phyloP scores from a whole-genome alignment of 2,113 vertebrate species.

The Hyla sarda region DNA sequence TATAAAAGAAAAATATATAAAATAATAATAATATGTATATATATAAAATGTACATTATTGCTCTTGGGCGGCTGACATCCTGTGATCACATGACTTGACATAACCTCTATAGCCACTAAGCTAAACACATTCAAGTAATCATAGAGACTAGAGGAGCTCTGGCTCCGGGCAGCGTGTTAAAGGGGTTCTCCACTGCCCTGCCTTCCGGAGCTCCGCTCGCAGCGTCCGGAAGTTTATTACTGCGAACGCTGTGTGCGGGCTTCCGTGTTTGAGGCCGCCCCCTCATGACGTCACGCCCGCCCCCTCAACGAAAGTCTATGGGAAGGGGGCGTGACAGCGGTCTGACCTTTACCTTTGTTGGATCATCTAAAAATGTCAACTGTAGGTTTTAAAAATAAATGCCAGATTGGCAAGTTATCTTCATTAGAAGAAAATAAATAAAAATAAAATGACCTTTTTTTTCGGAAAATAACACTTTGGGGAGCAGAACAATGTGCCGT shows the following conservation, averaged over 20 bases:
- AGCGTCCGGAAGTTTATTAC: too few relatives aligned
- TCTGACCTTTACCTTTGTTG: not conserved
- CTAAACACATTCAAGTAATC: not conserved
- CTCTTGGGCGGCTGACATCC: not conserved
- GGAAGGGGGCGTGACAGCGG: too few relatives aligned
- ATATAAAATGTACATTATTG: not conserved
- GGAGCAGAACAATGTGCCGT: slow-evolving; percentile 45
- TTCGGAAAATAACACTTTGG: slow-evolving; percentile 21
- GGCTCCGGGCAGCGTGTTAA: not conserved
- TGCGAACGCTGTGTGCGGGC: too few relatives aligned
- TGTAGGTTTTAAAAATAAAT: slow-evolving; percentile 19
- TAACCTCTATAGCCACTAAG: not conserved
- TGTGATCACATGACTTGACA: not conserved
- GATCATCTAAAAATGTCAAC: not conserved
- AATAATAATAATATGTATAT: too few relatives aligned
- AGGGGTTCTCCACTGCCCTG: too few relatives aligned
- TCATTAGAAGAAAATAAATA: not conserved
- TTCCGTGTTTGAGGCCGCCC: too few relatives aligned
- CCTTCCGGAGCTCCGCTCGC: too few relatives aligned
- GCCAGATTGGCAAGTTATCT: not conserved
- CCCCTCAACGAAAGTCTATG: too few relatives aligned
- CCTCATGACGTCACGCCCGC: too few relatives aligned
- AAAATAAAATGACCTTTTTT: not conserved
- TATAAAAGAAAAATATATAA: too few relatives aligned
- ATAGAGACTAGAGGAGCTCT: not conserved